These are phyloP conservation scores for Montipora foliosa DNA, from an alignment of 64 coral and sea anemone genomes.

Conservation along the genomic window DNA sequence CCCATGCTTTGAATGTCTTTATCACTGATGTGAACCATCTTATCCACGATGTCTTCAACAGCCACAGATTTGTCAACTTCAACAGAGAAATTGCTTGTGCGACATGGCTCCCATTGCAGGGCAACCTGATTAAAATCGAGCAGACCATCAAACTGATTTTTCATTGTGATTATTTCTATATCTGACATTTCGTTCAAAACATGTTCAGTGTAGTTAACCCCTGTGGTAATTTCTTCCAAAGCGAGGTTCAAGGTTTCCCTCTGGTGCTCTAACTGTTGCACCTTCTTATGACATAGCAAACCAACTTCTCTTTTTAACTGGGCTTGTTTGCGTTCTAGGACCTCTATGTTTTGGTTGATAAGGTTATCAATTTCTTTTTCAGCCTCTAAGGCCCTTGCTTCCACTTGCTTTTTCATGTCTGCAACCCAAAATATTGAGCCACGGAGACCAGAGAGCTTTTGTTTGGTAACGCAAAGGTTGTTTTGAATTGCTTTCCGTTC, in stretches of 20 bases:
- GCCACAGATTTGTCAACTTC: constrained; percentile 29
- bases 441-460: constrained; percentile 36
- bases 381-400: constrained; percentile 11
- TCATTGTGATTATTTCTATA: constrained; percentile 13
- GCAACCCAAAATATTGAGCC: constrained; percentile 28
- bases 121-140: constrained; percentile 17
- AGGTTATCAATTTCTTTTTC: constrained; percentile 31
- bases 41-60: constrained; percentile 23
- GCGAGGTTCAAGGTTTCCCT: constrained; percentile 2
- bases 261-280: constrained; percentile 19
- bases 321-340: constrained; percentile 10
- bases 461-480: not conserved
- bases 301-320: constrained; percentile 21
- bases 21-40: constrained; percentile 17
- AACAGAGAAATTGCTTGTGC: constrained; percentile 25
- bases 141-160: not conserved
- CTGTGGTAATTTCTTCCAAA: not conserved
- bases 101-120: constrained; percentile 37
- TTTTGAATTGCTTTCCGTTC: constrained; percentile 33
- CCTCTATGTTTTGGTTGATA: constrained; percentile 29
- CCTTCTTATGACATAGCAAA: constrained; percentile 17
- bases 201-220: constrained; percentile 2
- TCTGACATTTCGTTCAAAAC: constrained; percentile 12
- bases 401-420: constrained; percentile 49
- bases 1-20: not conserved